phyloP scores from a whole-genome alignment of 2,797 vertebrate species.

The Hyperoplus immaculatus region DNA sequence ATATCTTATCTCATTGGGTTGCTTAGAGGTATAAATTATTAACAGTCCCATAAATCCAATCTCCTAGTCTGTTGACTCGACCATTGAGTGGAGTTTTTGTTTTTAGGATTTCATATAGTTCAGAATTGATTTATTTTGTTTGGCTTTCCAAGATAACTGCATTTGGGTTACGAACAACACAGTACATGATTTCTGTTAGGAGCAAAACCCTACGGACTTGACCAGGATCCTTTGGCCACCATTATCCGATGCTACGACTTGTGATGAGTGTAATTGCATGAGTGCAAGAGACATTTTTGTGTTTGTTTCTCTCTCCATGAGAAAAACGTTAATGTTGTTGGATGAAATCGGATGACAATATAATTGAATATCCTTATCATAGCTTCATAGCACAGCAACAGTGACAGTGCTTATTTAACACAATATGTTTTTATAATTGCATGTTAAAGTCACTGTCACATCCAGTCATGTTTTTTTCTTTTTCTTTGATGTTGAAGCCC shows the following conservation, averaged over 20 bases:
- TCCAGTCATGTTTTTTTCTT: neutral
- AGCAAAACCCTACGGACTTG: neutral
- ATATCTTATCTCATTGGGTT: neutral
- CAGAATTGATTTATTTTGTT: too few species aligned
- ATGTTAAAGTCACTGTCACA: neutral
- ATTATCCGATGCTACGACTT: neutral
- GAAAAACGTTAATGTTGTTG: neutral
- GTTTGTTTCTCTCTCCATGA: slow-evolving; percentile 25
- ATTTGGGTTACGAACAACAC: too few species aligned
- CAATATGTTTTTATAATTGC: neutral
- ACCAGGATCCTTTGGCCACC: neutral
- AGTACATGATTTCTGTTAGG: too few species aligned
- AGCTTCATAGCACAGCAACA: neutral
- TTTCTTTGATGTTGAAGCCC: neutral
- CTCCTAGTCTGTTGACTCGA: neutral
- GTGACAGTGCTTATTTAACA: neutral
- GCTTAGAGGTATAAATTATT: neutral
- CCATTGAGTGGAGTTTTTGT: neutral
- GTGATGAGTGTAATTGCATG: neutral
- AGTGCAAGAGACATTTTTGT: slow-evolving; percentile 3
- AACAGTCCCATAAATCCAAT: neutral
- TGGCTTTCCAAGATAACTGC: too few species aligned
- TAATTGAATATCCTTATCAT: slow-evolving; percentile 18
- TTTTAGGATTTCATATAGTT: too few species aligned
- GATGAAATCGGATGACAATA: slow-evolving; percentile 1